Base-by-base conservation (phyloP, 2,888 invertebrate species). In the Nezara viridula region DNA sequence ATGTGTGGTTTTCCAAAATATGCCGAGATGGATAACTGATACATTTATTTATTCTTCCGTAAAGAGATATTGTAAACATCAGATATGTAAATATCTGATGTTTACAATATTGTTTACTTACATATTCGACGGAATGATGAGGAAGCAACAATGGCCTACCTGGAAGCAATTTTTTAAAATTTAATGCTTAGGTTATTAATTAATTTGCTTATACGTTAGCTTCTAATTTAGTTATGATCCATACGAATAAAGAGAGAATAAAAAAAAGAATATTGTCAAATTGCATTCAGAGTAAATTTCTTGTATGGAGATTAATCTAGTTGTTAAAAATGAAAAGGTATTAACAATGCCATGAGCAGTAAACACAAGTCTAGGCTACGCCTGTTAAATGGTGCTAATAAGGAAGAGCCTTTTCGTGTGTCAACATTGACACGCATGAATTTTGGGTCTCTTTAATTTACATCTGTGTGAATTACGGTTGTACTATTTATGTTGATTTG, bases 361-460 rank as follows among this genome's bases (percentile, higher is more conserved):
- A 73, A 73, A 73, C 19, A 73, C 66, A 37, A 73, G 7, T 37
- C 19, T 6, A 73, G 66, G 19, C 66, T 37, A 73, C 7, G 6
- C 16, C 32, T 16, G 66, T 73, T 73, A 73, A 73, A 73, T 37
- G 66, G 66, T 32, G 19, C 37, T 73, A 73, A 73, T 73, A 73
- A 73, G 66, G 66, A 73, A 73, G 66, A 73, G 66, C 66, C 37
- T 32, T 73, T 73, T 73, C 37, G 66, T 73, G 6, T 27, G 27
- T 60, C 60, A 60, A 60, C n/a, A 60, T 27, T 32, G 6, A 16
- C 60, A 27, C 14, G 27, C 6, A 0, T 73, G 66, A 73, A 73
- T 73, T 19, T 37, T 73, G 66, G 66, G 66, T 73, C 66, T 73
- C 32, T 73, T 73, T 73, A 73, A 73, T 73, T 73, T 73, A 5